Evolutionary conservation across 2,113 vertebrate species (phyloP), one percentile per base, ranked within the genome.

Genomic region (Ageneiosus marmoratus): DNA sequence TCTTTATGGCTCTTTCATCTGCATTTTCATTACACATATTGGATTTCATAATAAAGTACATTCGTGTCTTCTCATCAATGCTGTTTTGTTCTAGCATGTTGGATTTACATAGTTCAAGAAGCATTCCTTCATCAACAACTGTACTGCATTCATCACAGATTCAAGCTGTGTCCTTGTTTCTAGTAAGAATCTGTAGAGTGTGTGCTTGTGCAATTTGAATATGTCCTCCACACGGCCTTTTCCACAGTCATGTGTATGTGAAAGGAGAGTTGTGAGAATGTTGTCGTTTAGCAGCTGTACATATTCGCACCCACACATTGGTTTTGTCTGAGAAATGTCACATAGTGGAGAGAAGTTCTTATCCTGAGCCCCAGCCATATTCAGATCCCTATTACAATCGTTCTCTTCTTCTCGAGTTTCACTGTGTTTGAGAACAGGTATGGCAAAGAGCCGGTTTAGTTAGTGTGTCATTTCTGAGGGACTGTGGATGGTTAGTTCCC

Each of bases 71-170:
- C 65, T 60, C 53, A 73, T 83, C 63, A 89, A 84, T 89, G 88
- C 90, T 83, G 89, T 73, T 91, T 89, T 92, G 87, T 89, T 88
- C 82, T 72, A 84, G 34, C 82, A 58, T n/a, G 56, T 67, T 37
- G 29, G 79, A 84, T 89, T 73, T 65, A 11, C 32, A 76, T 81
- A 16, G 46, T 34, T 56, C 37, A 8, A 18, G 16, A 65, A 32
- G 53, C 32, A 58, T 69, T 82, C 37, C 24, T 65, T 60, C 11
- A 77, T 82, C 5, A 48, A 73, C 69, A 63, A 83, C 67, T 82
- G 84, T 73, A 51, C 41, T 70, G 62, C 77, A 86, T 86, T 80
- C 74, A 85, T 86, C 80, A 70, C 37, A 46, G 75, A 67, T 69
- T 81, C 80, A 74, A 70, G 27, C 32, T 18, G 34, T 62, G 51